Conservation (phyloP, 1,140 invertebrate species). For the Pseudomyrmex cubaensis region DNA sequence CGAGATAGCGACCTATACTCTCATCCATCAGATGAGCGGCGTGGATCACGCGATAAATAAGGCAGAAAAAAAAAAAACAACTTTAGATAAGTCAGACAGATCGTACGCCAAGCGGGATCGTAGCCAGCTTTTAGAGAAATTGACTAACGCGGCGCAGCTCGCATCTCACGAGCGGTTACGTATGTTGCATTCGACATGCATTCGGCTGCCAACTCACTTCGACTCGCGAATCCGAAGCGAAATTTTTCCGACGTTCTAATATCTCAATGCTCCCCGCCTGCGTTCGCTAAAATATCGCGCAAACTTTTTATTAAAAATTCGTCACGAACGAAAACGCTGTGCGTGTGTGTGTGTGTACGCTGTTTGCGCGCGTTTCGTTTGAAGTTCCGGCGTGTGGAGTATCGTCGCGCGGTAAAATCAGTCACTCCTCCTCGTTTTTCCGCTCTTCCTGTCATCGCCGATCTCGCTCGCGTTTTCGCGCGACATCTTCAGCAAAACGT, state of each 20-base stretch:
- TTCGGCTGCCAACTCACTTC: conserved; percentile 28
- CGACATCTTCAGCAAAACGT: conserved; percentile 42
- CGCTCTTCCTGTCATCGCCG: not conserved
- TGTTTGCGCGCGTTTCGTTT: conserved; percentile 10
- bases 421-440: not conserved
- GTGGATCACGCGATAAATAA: conserved; percentile 63
- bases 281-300: conserved; percentile 11
- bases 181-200: conserved; percentile 24
- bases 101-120: conserved; percentile 46
- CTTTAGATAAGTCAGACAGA: conserved; percentile 62
- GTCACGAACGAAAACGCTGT: not conserved
- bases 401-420: conserved; percentile 51
- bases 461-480: conserved; percentile 19
- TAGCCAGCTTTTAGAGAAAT: conserved; percentile 72
- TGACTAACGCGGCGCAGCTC: conserved; percentile 58
- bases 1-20: not conserved
- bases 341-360: not conserved
- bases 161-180: conserved; percentile 14
- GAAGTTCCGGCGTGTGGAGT: conserved; percentile 4
- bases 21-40: conserved; percentile 1
- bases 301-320: conserved; percentile 35
- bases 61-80: conserved; percentile 35
- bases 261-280: conserved; percentile 7
- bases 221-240: not conserved
- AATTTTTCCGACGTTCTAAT: conserved; percentile 39